These are phyloP conservation scores for Nomada ruficornis DNA, from an alignment of 2,888 invertebrate species.

Conservation along the genomic window DNA sequence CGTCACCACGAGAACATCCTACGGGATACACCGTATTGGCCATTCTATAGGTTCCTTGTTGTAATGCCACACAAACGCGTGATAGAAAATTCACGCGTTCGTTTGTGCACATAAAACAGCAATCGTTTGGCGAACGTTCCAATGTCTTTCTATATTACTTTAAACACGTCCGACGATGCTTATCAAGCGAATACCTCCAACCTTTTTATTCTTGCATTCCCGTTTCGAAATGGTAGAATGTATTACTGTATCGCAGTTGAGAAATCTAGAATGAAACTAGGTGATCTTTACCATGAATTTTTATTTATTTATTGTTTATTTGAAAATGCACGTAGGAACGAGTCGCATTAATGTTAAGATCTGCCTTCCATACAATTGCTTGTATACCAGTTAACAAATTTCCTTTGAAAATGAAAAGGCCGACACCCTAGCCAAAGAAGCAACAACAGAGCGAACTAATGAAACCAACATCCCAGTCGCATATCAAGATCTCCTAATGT, in stretches of 20 bases:
- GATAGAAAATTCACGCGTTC: slow-evolving; percentile 2
- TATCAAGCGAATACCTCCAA: neutral
- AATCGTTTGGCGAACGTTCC: slow-evolving; percentile 22
- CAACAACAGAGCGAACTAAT: too few species aligned
- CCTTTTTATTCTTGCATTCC: neutral
- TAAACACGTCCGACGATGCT: slow-evolving; percentile 12
- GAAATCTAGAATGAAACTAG: neutral
- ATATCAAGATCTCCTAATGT: too few species aligned
- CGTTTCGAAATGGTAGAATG: too few species aligned
- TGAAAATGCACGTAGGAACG: neutral
- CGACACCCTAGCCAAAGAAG: too few species aligned
- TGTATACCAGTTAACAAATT: too few species aligned
- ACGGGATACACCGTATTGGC: neutral
- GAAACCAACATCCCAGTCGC: too few species aligned
- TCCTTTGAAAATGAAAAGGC: too few species aligned
- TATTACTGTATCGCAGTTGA: neutral
- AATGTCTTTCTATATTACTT: neutral
- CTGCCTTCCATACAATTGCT: too few species aligned
- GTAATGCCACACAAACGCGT: neutral
- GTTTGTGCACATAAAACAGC: neutral
- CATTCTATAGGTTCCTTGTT: neutral
- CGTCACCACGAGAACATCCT: neutral
- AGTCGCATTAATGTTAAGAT: neutral
- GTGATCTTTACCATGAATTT: neutral
- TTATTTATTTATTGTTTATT: slow-evolving; percentile 6